Evolutionary conservation across 2,797 vertebrate species (phyloP).

Genomic region (Philypnodon macrostomus): DNA sequence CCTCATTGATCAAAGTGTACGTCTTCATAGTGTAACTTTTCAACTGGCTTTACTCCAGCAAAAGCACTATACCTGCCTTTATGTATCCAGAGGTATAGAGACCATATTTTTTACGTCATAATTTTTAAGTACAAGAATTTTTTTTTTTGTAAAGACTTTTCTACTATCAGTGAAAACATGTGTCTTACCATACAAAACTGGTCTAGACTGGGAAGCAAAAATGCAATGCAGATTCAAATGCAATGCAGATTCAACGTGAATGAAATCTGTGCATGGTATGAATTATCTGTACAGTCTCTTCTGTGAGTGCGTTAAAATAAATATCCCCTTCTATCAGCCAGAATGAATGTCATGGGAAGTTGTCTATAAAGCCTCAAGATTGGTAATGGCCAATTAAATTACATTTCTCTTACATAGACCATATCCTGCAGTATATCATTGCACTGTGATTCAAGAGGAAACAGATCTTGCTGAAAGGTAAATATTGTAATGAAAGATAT

Average conservation of each 20-base stretch:
- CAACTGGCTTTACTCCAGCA: constrained; percentile 4
- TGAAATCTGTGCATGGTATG: no score
- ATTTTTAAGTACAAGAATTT: no score
- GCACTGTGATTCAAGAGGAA: constrained; percentile 7
- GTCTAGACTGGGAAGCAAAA: no score
- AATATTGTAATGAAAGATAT: constrained; percentile 20
- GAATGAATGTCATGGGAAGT: constrained; percentile 20
- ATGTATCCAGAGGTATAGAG: no score
- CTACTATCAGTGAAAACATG: no score
- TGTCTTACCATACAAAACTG: no score
- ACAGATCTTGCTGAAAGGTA: constrained; percentile 21
- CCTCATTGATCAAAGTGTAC: constrained; percentile 2
- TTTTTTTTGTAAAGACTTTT: no score
- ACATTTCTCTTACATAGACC: constrained; percentile 23
- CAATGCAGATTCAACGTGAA: no score
- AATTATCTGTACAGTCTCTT: background rate
- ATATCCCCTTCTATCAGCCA: constrained; percentile 13
- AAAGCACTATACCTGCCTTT: no score
- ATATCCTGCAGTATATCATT: constrained; percentile 14
- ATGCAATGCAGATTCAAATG: no score
- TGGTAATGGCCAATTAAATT: constrained; percentile 28
- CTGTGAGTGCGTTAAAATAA: constrained; percentile 17
- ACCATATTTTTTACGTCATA: no score
- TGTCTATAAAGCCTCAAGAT: constrained; percentile 17
- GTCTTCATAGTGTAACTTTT: constrained; percentile 14